Evolutionary conservation across 2,113 vertebrate genomes (phyloP), one percentile per base, ranked within the genome.

Genomic region (Willisornis vidua): DNA sequence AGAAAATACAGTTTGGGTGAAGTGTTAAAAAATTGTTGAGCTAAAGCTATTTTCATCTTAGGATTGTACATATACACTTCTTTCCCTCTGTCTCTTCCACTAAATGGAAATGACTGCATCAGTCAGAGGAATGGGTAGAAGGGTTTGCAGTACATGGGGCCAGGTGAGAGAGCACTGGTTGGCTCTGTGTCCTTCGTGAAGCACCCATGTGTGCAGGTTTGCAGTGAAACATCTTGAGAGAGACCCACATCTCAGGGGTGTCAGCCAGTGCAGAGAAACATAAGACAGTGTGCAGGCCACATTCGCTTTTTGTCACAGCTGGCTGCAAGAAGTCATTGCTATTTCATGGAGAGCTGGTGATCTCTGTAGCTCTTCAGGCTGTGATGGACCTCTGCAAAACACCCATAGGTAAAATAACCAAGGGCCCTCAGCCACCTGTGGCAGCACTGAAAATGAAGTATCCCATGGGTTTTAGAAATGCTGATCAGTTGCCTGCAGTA

Each of bases 1-100:
- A 97, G 78, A 96, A 97, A 96, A 95, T 59, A 95, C 54, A 68
- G 92, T 91, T 94, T 72, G n/a, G 78, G 81, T 91, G 93, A 96
- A 95, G 62, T 43, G 72, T 95, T 97, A 94, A 97, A 96, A 96
- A 97, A 93, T 12, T 37, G 26, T 70, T 79, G 85, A 51, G 57
- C 83, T 97, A 87, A 97, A 97, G 86, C 87, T 89, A 85, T 95
- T 97, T 97, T 97, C 29, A 10, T 73, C 70, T 76, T 23, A 65
- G 68, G 33, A 33, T 57, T 91, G 37, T 70, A 70, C 35, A 66
- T 61, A 91, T 51, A 83, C 0, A 0, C 15, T 87, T 72, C 83
- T 54, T 87, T 48, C 39, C 37, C 89, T 68, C 87, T 93, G 33
- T 23, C 55, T 88, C 81, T 76, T 83, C 51, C 83, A 90, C 28